Conservation (phyloP, 1,140 invertebrate species). For the Anastatus disparis region DNA sequence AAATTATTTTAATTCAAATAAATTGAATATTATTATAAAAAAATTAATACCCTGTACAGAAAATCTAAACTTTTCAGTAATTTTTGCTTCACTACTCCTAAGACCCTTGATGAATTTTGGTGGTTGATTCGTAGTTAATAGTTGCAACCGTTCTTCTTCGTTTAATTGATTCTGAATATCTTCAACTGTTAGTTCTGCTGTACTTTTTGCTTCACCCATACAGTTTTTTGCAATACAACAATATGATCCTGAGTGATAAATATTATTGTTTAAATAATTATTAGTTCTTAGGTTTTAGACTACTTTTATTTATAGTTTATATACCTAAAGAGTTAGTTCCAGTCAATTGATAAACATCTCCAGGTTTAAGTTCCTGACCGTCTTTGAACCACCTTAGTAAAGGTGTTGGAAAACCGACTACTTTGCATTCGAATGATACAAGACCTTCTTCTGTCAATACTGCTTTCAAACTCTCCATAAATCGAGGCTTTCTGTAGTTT, state of each 20-base stretch:
- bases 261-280: not conserved
- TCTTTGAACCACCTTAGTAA: conserved; percentile 90
- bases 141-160: conserved; percentile 83
- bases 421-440: conserved; percentile 93
- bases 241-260: conserved; percentile 76
- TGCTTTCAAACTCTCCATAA: conserved; percentile 88
- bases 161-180: conserved; percentile 90
- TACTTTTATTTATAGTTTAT: not conserved
- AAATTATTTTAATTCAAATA: not conserved
- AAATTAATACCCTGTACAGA: conserved; percentile 76
- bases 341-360: conserved; percentile 91
- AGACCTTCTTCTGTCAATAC: conserved; percentile 89
- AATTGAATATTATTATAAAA: conserved; percentile 10
- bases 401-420: conserved; percentile 89
- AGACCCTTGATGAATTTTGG: conserved; percentile 84
- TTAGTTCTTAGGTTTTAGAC: not conserved
- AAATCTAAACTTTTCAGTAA: conserved; percentile 83
- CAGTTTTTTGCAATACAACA: conserved; percentile 91
- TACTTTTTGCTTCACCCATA: conserved; percentile 89
- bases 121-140: conserved; percentile 81
- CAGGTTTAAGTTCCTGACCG: conserved; percentile 88
- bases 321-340: conserved; percentile 84
- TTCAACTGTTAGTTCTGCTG: conserved; percentile 87
- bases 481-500: conserved; percentile 87
- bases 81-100: conserved; percentile 83